Evolutionary conservation across 2,888 invertebrate genomes (phyloP).

Genomic region (Loripinus fragilis): DNA sequence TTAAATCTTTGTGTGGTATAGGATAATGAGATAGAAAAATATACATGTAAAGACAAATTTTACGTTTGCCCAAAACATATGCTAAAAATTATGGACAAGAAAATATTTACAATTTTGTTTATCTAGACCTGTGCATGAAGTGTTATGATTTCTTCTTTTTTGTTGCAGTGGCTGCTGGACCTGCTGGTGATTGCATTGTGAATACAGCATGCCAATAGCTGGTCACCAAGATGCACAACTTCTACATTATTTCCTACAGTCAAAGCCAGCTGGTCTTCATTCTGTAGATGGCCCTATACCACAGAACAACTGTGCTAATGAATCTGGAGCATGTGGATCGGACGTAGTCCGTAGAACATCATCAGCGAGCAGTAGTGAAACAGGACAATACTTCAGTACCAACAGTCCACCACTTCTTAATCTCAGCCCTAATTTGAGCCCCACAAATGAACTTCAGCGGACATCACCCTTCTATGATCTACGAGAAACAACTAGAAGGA

Average conservation of each 20-base stretch:
- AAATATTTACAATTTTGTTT: no score
- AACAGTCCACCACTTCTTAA: conserved; percentile 82
- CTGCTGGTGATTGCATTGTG: no score
- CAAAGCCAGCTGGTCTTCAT: conserved; percentile 48
- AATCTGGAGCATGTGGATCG: conserved; percentile 47
- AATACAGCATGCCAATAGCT: conserved; percentile 72
- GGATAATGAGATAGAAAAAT: no score
- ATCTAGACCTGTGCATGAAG: no score
- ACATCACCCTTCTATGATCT: conserved; percentile 81
- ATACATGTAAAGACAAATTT: no score
- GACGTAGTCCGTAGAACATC: conserved; percentile 24
- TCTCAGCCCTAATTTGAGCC: conserved; percentile 79
- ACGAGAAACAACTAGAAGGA: conserved; percentile 77
- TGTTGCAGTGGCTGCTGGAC: no score
- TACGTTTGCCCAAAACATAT: no score
- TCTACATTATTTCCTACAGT: conserved; percentile 63
- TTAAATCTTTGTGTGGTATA: no score
- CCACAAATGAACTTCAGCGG: conserved; percentile 74
- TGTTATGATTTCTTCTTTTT: no score
- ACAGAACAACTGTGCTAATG: conserved; percentile 41
- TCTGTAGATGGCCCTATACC: conserved; percentile 40
- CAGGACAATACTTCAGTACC: conserved; percentile 77
- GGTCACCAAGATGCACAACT: conserved; percentile 73
- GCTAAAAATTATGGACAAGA: no score
- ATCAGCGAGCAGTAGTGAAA: conserved; percentile 24